Evolutionary conservation across 2,797 vertebrate species (phyloP).

Genomic region (Enteromius unitaeniatus): DNA sequence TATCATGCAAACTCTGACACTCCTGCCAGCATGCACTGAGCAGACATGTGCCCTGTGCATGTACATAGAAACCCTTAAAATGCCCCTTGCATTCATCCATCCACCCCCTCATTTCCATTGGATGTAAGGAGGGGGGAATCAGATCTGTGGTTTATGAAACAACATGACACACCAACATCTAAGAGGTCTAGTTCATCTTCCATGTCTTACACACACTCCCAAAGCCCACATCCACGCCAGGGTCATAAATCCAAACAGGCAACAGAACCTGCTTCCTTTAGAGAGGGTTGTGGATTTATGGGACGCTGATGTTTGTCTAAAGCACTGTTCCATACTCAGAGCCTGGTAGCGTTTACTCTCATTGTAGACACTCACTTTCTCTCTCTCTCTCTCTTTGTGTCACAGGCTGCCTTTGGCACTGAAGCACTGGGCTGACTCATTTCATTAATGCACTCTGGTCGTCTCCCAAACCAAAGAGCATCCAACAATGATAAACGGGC

Average conservation of each 20-base stretch:
- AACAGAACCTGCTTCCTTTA: conserved; percentile 64
- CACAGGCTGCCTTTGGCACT: conserved; percentile 15
- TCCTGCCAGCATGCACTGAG: conserved; percentile 73
- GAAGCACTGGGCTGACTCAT: conserved; percentile 6
- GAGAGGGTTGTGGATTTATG: conserved; percentile 64
- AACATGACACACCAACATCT: conserved; percentile 37
- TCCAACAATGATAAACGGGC: conserved; percentile 21
- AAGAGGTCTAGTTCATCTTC: conserved; percentile 45
- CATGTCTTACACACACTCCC: conserved; percentile 49
- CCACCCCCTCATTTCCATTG: conserved; percentile 25
- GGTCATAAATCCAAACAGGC: conserved; percentile 78
- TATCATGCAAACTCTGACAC: conserved; percentile 88
- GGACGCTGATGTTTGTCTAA: conserved; percentile 59
- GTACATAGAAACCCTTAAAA: conserved; percentile 59
- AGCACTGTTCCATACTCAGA: conserved; percentile 42
- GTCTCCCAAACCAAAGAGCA: conserved; percentile 21
- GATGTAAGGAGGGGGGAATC: conserved; percentile 1
- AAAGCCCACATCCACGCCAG: conserved; percentile 59
- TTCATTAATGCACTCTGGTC: conserved; percentile 44
- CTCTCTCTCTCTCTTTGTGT: background rate
- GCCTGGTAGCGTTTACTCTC: conserved; percentile 50
- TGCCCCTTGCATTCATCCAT: conserved; percentile 15
- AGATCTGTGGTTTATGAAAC: conserved; percentile 41
- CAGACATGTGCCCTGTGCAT: conserved; percentile 83
- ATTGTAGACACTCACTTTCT: conserved; percentile 58